A percentile compares a stretch with the other conserved stretches of the same genome.
Evolutionary conservation across 2,113 vertebrate species (phyloP).

Genomic region (Brienomyrus brachyistius): DNA sequence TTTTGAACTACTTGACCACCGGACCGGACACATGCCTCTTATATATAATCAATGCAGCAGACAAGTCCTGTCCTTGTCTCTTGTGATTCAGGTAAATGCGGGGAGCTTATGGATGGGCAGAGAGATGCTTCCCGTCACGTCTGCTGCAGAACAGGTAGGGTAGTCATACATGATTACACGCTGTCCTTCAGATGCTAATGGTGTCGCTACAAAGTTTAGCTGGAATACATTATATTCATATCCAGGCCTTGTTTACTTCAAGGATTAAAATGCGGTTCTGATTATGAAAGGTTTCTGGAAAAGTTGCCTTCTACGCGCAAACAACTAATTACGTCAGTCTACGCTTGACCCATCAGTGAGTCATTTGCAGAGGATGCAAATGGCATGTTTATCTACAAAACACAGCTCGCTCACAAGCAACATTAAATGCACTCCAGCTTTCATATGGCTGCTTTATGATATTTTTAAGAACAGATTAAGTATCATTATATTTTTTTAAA

Average conservation of each 20-base stretch:
- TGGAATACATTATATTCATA: not conserved
- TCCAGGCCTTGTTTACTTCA: not conserved
- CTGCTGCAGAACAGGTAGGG: not conserved
- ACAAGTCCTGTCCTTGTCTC: not conserved
- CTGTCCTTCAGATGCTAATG: not conserved
- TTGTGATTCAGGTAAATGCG: not conserved
- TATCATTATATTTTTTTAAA: not conserved
- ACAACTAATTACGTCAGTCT: not conserved
- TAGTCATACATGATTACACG: not conserved
- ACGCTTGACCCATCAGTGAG: not conserved
- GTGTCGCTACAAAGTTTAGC: not conserved
- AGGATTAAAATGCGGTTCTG: not conserved
- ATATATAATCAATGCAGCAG: not conserved
- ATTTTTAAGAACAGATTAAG: not conserved
- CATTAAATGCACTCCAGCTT: not conserved
- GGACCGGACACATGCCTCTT: not conserved
- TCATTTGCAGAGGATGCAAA: not conserved
- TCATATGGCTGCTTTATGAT: not conserved
- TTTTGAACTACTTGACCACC: not conserved
- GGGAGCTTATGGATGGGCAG: not conserved
- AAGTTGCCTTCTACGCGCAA: not conserved
- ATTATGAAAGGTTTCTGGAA: not conserved
- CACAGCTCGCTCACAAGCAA: not conserved
- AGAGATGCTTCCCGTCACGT: not conserved
- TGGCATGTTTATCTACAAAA: not conserved